These are phyloP conservation scores for Flexamia atlantica DNA, from an alignment of 2,888 invertebrate genomes.

Conservation along the genomic window DNA sequence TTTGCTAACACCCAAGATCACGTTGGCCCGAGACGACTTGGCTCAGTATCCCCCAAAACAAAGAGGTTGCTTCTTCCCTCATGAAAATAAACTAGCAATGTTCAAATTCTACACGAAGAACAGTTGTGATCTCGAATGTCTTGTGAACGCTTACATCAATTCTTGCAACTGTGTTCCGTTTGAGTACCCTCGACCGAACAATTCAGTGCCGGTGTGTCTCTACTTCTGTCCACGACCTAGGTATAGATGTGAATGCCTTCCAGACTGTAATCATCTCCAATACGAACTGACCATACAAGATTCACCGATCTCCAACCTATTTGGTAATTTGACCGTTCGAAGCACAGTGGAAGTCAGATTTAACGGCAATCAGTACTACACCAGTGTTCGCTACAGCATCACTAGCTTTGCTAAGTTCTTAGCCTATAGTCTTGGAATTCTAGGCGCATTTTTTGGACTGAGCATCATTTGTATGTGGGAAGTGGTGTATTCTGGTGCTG, in stretches of 20 bases:
- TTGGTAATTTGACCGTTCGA: not conserved
- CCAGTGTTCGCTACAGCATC: conserved; percentile 28
- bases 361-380: not conserved
- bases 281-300: not conserved
- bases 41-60: not conserved
- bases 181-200: not conserved
- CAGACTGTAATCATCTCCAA: not conserved
- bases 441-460: not conserved
- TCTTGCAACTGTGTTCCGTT: not conserved
- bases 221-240: not conserved
- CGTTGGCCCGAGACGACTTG: not conserved
- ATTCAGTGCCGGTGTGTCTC: not conserved
- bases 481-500: not conserved
- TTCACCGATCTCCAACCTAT: too few relatives aligned
- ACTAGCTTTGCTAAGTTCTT: not conserved
- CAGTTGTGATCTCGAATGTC: conserved; percentile 8
- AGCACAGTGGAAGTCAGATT: not conserved
- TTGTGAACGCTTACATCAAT: not conserved
- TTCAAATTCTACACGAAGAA: conserved; percentile 16
- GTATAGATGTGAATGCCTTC: not conserved
- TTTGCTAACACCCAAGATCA: not conserved
- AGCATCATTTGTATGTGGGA: not conserved
- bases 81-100: conserved; percentile 2
- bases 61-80: not conserved
- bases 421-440: conserved; percentile 13